Conservation (phyloP, 64 coral and sea anemone genomes). For the Porites lutea region DNA sequence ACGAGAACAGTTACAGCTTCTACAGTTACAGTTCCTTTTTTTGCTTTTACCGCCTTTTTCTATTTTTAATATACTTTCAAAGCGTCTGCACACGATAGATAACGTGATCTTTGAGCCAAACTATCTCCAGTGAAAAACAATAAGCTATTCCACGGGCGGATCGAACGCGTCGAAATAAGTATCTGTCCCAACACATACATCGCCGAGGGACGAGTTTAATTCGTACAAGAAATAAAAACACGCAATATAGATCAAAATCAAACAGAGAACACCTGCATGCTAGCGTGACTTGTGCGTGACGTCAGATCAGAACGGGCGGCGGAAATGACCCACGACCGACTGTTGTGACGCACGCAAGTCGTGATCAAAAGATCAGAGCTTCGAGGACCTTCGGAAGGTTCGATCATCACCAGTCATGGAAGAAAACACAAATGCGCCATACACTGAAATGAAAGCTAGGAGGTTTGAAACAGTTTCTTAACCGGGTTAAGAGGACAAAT, state of each 20-base stretch:
- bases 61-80: no score
- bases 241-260: conserved; percentile 15
- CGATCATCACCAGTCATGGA: not conserved
- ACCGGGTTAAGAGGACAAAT: not conserved
- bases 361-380: not conserved
- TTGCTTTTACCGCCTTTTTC: no score
- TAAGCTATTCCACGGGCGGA: no score
- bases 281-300: conserved; percentile 30
- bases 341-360: conserved; percentile 30
- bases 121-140: no score
- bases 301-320: conserved; percentile 38
- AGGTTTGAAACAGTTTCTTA: not conserved
- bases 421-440: no score
- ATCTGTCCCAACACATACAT: not conserved
- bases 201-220: not conserved
- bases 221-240: not conserved
- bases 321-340: not conserved
- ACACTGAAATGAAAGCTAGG: not conserved
- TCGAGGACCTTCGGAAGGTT: not conserved
- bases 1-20: no score
- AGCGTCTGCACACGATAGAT: no score
- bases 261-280: not conserved
- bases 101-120: no score
- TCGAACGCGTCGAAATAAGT: not conserved
- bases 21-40: not conserved